phyloP scores from a whole-genome alignment of 2,888 invertebrate genomes.

The Druceiella hillmani region DNA sequence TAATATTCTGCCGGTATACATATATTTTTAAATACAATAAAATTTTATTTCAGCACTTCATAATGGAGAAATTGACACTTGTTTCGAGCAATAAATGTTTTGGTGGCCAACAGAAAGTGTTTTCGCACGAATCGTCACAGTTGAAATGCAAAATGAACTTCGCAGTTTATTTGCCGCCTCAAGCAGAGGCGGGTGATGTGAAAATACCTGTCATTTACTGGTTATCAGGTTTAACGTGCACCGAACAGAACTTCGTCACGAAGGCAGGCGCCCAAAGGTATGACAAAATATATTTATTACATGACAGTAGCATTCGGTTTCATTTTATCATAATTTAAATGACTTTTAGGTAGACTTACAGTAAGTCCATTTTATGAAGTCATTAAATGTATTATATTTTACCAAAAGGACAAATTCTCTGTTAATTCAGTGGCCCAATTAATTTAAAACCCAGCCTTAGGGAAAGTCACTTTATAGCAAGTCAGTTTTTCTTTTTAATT shows the following conservation, averaged over 20 bases:
- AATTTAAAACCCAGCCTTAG: too few relatives aligned
- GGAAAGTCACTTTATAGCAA: too few relatives aligned
- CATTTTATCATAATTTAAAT: too few relatives aligned
- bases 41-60: not conserved
- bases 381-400: too few relatives aligned
- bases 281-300: too few relatives aligned
- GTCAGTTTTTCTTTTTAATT: too few relatives aligned
- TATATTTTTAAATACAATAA: not conserved
- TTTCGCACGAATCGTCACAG: conserved; percentile 69
- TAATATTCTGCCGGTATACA: too few relatives aligned
- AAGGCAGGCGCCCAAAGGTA: conserved; percentile 91
- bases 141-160: conserved; percentile 91
- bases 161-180: conserved; percentile 83
- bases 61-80: conserved; percentile 53
- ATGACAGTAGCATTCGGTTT: too few relatives aligned
- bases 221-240: conserved; percentile 90
- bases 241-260: conserved; percentile 91
- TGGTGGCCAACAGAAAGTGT: conserved; percentile 83
- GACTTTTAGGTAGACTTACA: too few relatives aligned
- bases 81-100: conserved; percentile 68
- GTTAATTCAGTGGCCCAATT: too few relatives aligned
- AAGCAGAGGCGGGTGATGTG: conserved; percentile 55
- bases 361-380: too few relatives aligned
- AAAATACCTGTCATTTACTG: conserved; percentile 82
- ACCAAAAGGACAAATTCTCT: too few relatives aligned